Evolutionary conservation across 2,888 invertebrate species (phyloP), one percentile per base, ranked within the genome.

Genomic region (Tortrix viridana): DNA sequence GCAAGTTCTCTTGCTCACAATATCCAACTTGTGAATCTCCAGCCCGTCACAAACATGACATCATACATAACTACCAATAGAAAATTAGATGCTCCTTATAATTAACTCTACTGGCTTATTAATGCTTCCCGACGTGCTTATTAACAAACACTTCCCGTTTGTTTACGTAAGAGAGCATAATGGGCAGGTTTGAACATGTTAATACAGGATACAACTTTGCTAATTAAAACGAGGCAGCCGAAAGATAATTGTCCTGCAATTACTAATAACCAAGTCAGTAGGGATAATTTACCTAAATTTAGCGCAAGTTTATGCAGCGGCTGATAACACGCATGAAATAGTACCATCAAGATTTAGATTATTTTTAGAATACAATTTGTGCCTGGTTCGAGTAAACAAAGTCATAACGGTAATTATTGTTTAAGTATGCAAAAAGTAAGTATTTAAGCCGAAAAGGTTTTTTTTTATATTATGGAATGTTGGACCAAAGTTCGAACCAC

Each of bases 61-160:
- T 64, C 23, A 18, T 47, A 44, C 23, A 48, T 55, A 55, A 54
- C 66, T 54, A 66, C 61, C 60, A 66, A 67, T 71, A 55, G 68
- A 72, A 71, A 71, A 74, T 70, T 74, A 64, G 68, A 69, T 71
- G 67, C 60, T 67, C 67, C 72, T 67, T 74, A 71, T 74, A 74
- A 74, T 73, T 73, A 73, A 71, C 69, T 56, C 79, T 76, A 71
- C 69, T 71, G 71, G 76, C 77, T 76, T 81, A 85, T 85, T 82
- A 82, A 82, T 71, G 70, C 77, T 74, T 73, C 32, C 32, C 76
- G 80, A 77, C 69, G 72, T 71, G 74, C 77, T 77, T 80, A 80
- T 81, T 82, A 83, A 70, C 74, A 68, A 70, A 57, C 67, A 74
- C 77, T 80, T 80, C 81, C 82, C 14, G 47, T 54, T 60, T 70